Base-by-base conservation (phyloP, 2,797 vertebrate genomes). In the Sebastes umbrosus region DNA sequence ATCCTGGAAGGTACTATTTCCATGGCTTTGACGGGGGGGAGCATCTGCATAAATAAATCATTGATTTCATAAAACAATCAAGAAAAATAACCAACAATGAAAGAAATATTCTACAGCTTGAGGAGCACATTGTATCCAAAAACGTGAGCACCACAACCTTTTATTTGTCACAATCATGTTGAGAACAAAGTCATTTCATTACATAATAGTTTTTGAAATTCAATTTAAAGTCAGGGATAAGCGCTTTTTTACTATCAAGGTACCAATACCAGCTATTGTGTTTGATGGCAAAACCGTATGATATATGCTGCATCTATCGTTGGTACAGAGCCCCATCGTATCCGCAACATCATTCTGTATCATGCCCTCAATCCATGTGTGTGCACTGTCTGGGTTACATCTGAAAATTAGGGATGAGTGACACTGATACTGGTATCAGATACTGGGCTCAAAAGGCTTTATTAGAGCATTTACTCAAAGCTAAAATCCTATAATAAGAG, bases 81-180 rank as follows among this genome's bases (percentile, higher is more conserved):
- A 78, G 43, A 80, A 80, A 89, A 84, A 79, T 12, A 78, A 87
- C 25, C 58, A 87, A 85, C 69, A 58, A 80, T 79, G 87, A 88
- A 81, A 82, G 50, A 88, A 90, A 83, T 79, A 71, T 88, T 89
- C 84, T 87, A 91, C 81, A 93, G 93, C 92, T 95, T 94, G 92
- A 93, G 84, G 94, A 95, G 93, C 94, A 95, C 94, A 93, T 94
- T 92, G 84, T 89, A 86, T 87, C 34, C 29, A 81, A 88, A 86
- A 87, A 82, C 3, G 52, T 83, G 85, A 88, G 85, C 84, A 87
- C 84, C 81, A 75, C 80, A 84, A 80, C 59, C 87, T 88, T 66
- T 83, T 83, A 72, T 81, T 82, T 62, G 77, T 69, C 82, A 77
- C 55, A 84, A 77, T 87, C 68, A 80, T 73, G 59, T 87, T 88